Evolutionary conservation across 2,888 invertebrate genomes (phyloP), one percentile per base, ranked within the genome.

Genomic region (Thymelicus lineola): DNA sequence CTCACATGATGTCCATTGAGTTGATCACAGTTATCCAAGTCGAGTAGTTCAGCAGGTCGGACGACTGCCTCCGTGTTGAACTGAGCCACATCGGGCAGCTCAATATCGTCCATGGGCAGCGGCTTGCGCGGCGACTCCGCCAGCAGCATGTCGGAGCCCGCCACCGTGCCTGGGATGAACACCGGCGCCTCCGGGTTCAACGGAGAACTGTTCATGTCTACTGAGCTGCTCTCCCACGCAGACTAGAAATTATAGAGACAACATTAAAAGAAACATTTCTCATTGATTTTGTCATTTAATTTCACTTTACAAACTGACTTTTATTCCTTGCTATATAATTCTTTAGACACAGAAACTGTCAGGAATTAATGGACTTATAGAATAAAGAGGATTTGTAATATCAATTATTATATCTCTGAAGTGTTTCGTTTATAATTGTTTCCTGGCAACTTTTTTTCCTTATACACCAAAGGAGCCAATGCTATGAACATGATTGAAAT

Each of bases 111-210:
- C 91, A 96, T 95, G 0, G 94, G 90, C 28, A 94, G 85, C 0
- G 96, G 95, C 82, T 96, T 96, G 75, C 96, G 94, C 0, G 97
- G 97, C 14, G 97, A 97, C 81, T 97, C 95, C 0, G 96, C 95
- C 50, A 96, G 89, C 58, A 96, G 86, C 61, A 90, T 84, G 73
- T 94, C 94, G 0, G 94, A 87, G 7, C 94, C 94, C 9, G 91
- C 88, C 35, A 91, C 90, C 1, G 91, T 86, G 50, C 95, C 95
- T 7, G 97, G 97, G 71, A 97, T 95, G 87, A 97, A 97, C 89
- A 97, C 97, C n/a, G 96, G 96, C 17, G 97, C 97, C 80, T 97
- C 96, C 0, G 97, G 97, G 92, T 97, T 98, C 76, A 97, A 87
- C 72, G 96, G 97, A 57, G 97, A 97, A 68, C 96, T 97, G 91